Evolutionary conservation across 2,797 vertebrate genomes (phyloP).

Genomic region (Eulemur mongoz): DNA sequence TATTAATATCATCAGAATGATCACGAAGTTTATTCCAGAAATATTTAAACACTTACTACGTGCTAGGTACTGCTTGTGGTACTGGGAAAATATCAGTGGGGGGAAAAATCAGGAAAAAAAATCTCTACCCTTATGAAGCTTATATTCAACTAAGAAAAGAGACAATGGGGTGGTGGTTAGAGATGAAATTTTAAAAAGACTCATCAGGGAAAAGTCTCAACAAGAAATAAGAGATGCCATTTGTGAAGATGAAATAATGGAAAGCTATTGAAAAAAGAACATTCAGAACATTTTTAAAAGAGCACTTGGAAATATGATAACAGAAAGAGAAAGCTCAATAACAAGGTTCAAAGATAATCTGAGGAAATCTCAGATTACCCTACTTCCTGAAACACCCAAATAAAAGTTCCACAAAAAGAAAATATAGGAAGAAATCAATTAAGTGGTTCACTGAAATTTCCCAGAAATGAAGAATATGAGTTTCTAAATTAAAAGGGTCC

Average conservation of each 20-base stretch:
- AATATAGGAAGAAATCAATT: neutral
- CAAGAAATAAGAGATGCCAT: neutral
- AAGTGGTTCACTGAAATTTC: slow-evolving; percentile 23
- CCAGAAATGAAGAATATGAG: slow-evolving; percentile 40
- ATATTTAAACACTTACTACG: slow-evolving; percentile 20
- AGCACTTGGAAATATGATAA: slow-evolving; percentile 14
- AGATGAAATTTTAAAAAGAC: slow-evolving; percentile 29
- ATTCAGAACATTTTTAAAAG: slow-evolving; percentile 37
- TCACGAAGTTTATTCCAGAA: slow-evolving; percentile 11
- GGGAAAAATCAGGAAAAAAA: neutral
- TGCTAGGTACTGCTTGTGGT: neutral
- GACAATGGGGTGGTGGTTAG: neutral
- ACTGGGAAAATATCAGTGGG: neutral
- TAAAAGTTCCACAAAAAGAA: slow-evolving; percentile 44
- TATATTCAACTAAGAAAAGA: slow-evolving; percentile 31
- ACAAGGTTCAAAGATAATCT: slow-evolving; percentile 42
- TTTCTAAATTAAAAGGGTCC: slow-evolving; percentile 20
- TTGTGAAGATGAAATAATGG: slow-evolving; percentile 40
- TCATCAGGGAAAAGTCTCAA: slow-evolving; percentile 17
- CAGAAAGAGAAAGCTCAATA: slow-evolving; percentile 47
- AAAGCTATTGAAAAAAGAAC: neutral
- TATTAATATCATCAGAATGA: slow-evolving; percentile 26
- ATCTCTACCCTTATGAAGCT: neutral
- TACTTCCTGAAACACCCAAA: neutral
- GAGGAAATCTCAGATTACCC: neutral